These are phyloP conservation scores for Atta texana DNA, from an alignment of 1,140 invertebrate genomes.

Conservation along the genomic window DNA sequence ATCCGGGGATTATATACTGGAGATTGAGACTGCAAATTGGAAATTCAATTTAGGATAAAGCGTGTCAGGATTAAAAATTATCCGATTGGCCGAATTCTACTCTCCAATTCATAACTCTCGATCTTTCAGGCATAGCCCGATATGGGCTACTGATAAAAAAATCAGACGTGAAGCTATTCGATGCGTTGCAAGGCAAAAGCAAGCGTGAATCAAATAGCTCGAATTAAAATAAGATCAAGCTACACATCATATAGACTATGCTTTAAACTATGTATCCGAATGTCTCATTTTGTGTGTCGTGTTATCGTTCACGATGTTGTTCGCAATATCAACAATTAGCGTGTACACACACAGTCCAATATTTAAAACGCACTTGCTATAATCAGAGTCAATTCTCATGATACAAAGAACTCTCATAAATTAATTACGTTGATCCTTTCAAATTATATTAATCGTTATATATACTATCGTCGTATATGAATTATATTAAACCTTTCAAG, in stretches of 20 bases:
- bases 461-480: no score
- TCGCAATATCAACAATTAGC: not conserved
- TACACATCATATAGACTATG: not conserved
- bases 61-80: not conserved
- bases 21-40: not conserved
- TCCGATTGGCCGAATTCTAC: not conserved
- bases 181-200: not conserved
- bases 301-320: not conserved
- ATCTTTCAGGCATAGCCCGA: not conserved
- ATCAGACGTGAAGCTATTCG: not conserved
- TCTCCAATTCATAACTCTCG: not conserved
- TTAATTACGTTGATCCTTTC: not conserved
- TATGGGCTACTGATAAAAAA: not conserved
- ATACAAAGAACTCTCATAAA: not conserved
- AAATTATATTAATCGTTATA: not conserved
- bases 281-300: not conserved
- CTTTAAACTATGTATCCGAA: not conserved
- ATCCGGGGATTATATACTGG: not conserved
- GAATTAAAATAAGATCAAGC: not conserved
- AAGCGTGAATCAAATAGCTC: not conserved
- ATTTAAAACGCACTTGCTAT: constrained; percentile 19
- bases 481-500: no score
- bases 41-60: not conserved
- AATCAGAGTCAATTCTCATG: not conserved
- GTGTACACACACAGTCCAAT: not conserved